Base-by-base conservation (phyloP, 2,797 vertebrate genomes). In the Dendrocincla tyrannina region DNA sequence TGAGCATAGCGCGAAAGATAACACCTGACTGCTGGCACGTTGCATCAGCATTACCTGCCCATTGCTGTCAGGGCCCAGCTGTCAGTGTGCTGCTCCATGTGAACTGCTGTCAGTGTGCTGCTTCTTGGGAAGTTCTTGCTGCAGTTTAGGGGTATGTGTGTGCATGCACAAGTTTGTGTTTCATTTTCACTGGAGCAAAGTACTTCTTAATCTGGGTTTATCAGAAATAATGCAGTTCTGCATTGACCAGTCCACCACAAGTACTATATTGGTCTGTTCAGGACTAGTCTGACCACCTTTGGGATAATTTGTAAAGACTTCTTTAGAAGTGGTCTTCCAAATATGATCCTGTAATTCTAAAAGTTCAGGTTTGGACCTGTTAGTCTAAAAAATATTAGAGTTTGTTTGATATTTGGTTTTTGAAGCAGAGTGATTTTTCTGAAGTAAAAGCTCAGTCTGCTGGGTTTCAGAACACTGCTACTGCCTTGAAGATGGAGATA, bases 101-200 rank as follows among this genome's bases (percentile, higher is more conserved):
- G 73, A 78, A 2, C 33, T 78, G 60, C 91, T 93, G 60, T 73
- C 53, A 33, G 14, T 15, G 63, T 64, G 32, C 42, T 89, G 53
- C 44, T 70, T 23, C 72, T 76, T 89, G 81, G 56, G 58, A 59
- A 53, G n/a, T 35, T 82, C 42, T 83, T 89, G 58, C 58, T 69
- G 75, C 10, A 10, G 9, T 66, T 82, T 13, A 19, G 35, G 37
- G 2, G 9, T 20, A 7, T 35, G 2, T 46, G 27, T 42, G n/a
- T 42, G 30, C 3, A 1, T 30, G 17, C 10, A n/a, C 3, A 2
- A 64, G 33, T 68, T 60, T 68, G 39, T 28, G 10, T 44, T 75
- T 37, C 25, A 9, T 30, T 22, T 41, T 46, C 14, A 47, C 0
- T 14, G 72, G 30, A 58, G 23, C 46, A 55, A 78, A 88, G 32